These are phyloP conservation scores for roundworm (Caenorhabditis elegans) DNA, from an alignment of 1,140 invertebrate genomes.

Conservation along the genomic window DNA sequence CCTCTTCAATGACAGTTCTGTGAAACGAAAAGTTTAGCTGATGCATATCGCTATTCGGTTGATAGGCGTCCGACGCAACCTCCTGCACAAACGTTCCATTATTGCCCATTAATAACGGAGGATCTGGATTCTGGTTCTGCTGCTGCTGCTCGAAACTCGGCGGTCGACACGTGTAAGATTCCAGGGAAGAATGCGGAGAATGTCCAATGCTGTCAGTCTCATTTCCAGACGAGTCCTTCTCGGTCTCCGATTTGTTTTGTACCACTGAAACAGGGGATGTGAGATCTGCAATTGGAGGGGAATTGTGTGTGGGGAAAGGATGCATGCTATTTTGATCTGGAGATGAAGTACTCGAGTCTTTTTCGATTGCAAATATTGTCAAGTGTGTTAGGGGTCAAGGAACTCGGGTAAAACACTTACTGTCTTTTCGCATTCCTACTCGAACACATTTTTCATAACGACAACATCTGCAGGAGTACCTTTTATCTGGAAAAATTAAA, in stretches of 20 bases:
- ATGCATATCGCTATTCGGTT: conserved; percentile 10
- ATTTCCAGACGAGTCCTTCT: conserved; percentile 7
- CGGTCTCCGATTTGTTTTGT: neutral
- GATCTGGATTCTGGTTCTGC: neutral
- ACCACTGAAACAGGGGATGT: conserved; percentile 30
- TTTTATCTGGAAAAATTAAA: conserved; percentile 30
- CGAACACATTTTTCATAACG: conserved; percentile 19
- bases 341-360: neutral
- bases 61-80: neutral
- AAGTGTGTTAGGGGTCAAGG: neutral
- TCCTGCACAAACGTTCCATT: neutral
- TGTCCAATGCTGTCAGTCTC: neutral
- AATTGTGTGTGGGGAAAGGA: neutral
- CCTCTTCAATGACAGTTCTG: conserved; percentile 20
- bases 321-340: neutral
- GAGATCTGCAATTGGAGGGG: conserved; percentile 20
- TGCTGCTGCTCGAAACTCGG: neutral
- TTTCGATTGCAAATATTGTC: neutral
- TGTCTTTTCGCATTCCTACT: conserved; percentile 31
- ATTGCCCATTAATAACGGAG: neutral
- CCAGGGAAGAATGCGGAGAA: neutral
- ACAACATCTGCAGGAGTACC: conserved; percentile 35
- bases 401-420: neutral
- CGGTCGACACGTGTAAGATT: neutral
- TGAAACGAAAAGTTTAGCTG: neutral